Percentiles rank a stretch among this genome's conserved stretches.
Conservation (phyloP, 2,888 invertebrate species). For the Dendrolimus houi region DNA sequence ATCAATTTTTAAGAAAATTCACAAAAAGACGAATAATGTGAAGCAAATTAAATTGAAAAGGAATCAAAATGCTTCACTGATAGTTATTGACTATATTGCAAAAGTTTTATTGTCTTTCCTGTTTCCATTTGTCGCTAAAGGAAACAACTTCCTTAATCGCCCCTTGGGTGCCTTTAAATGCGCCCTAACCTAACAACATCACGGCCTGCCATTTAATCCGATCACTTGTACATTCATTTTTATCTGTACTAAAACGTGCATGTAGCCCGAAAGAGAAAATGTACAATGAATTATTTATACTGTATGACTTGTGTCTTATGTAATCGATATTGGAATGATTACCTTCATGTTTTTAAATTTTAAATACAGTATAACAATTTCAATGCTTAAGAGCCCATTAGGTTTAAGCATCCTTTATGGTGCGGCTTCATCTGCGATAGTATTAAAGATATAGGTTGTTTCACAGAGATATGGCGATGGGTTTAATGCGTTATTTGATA, state of each 20-base stretch:
- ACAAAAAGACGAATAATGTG: no score
- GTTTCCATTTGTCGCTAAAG: conserved; percentile 27
- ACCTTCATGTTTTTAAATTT: no score
- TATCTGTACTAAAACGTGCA: background rate
- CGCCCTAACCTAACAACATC: conserved; percentile 18
- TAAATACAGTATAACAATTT: no score
- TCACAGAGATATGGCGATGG: no score
- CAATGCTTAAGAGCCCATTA: no score
- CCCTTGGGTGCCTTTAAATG: conserved; percentile 26
- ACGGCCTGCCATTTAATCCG: conserved; percentile 27
- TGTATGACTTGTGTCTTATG: background rate
- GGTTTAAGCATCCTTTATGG: no score
- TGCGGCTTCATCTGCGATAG: no score
- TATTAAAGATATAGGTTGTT: no score
- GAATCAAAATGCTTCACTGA: conserved; percentile 13
- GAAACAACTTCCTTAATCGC: conserved; percentile 28
- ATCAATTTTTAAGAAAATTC: no score
- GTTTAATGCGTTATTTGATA: no score
- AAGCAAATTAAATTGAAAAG: no score
- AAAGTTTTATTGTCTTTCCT: conserved; percentile 11
- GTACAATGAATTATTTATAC: background rate
- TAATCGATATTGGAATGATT: no score
- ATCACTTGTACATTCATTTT: conserved; percentile 14
- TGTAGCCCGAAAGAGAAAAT: background rate
- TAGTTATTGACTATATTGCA: conserved; percentile 1